Evolutionary conservation across 37 sponge, comb jelly and placozoan species (phyloP).

Genomic region (Sycon ciliatum): DNA sequence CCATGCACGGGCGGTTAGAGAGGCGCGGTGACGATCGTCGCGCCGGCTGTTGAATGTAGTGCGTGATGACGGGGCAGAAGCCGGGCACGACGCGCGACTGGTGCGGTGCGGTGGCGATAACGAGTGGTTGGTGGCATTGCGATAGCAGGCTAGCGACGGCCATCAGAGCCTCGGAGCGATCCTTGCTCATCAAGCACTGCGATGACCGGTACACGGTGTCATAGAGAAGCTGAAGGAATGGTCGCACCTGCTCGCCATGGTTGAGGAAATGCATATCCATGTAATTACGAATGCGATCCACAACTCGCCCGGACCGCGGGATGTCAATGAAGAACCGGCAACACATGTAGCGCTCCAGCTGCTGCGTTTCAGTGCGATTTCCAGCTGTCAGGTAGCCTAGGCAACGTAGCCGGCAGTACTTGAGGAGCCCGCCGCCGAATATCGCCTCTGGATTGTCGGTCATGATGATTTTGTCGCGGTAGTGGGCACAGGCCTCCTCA

Average conservation of each 20-base stretch:
- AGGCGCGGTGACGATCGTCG: too few relatives aligned
- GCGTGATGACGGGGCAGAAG: too few relatives aligned
- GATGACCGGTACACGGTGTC: background rate
- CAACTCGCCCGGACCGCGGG: conserved; percentile 40
- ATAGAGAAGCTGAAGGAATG: background rate
- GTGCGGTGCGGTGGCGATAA: too few relatives aligned
- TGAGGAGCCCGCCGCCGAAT: conserved; percentile 83
- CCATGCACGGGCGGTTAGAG: too few relatives aligned
- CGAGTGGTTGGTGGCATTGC: too few relatives aligned
- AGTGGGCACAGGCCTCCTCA: conserved; percentile 68
- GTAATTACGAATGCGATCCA: conserved; percentile 42
- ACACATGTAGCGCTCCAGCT: conserved; percentile 85
- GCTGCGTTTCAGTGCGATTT: conserved; percentile 34
- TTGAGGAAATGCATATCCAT: conserved; percentile 27
- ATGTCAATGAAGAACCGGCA: conserved; percentile 88
- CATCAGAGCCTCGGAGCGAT: background rate
- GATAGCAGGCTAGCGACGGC: background rate
- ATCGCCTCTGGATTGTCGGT: conserved; percentile 80
- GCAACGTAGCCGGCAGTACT: conserved; percentile 70
- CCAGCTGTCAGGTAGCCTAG: conserved; percentile 61
- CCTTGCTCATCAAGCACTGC: background rate
- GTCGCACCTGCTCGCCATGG: background rate
- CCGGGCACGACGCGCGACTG: too few relatives aligned
- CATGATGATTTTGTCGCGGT: conserved; percentile 65
- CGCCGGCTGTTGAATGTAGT: too few relatives aligned